Percentiles rank a stretch among this genome's conserved stretches.
phyloP scores from a whole-genome alignment of 2,888 invertebrate genomes.

The Drosophila niveifrons region DNA sequence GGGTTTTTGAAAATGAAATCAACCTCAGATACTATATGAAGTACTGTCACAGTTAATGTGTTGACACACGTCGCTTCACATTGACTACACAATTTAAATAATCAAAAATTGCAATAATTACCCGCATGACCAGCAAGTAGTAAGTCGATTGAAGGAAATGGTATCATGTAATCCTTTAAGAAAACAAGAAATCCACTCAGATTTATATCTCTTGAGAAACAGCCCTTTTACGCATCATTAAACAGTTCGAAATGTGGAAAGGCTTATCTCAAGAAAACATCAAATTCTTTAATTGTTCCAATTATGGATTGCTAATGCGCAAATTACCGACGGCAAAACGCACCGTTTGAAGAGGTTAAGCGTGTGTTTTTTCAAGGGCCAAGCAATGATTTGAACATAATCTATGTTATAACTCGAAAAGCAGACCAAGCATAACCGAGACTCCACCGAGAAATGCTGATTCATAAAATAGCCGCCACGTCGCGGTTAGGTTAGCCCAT shows the following conservation, averaged over 20 bases:
- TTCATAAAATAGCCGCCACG: slow-evolving; percentile 48
- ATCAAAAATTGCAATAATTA: slow-evolving; percentile 62
- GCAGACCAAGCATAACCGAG: neutral
- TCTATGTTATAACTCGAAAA: slow-evolving; percentile 1
- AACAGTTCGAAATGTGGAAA: slow-evolving; percentile 39
- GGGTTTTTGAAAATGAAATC: slow-evolving; percentile 32
- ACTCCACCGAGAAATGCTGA: slow-evolving; percentile 67
- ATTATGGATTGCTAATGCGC: slow-evolving; percentile 49
- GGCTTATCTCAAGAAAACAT: slow-evolving; percentile 38
- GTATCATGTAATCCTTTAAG: slow-evolving; percentile 71
- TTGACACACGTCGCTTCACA: slow-evolving; percentile 39
- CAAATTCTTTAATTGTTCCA: slow-evolving; percentile 53
- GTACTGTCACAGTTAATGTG: slow-evolving; percentile 18
- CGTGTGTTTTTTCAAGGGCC: slow-evolving; percentile 19
- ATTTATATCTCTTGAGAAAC: slow-evolving; percentile 37
- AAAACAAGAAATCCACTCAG: slow-evolving; percentile 44
- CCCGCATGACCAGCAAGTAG: slow-evolving; percentile 60
- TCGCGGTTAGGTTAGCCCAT: slow-evolving; percentile 48
- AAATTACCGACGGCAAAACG: slow-evolving; percentile 58
- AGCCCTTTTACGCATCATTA: slow-evolving; percentile 54
- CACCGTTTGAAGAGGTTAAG: slow-evolving; percentile 13
- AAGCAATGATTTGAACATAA: slow-evolving; percentile 40
- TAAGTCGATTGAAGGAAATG: slow-evolving; percentile 31
- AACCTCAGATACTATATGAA: slow-evolving; percentile 43
- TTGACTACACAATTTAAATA: slow-evolving; percentile 37